phyloP scores from a whole-genome alignment of 2,797 vertebrate genomes.

The Sebastes minor region DNA sequence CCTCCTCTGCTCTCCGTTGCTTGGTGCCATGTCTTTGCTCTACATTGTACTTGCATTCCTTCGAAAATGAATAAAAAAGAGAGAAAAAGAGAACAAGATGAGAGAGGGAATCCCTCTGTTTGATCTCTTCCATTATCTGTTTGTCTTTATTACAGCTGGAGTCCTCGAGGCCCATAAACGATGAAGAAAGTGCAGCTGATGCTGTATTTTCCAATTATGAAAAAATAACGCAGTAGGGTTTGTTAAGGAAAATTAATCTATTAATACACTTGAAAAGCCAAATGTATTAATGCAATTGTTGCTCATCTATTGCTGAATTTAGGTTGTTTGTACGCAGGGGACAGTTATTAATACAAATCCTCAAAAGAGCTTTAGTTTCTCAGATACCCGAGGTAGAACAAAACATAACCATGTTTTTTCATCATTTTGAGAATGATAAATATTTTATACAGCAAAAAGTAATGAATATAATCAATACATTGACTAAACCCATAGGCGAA shows the following conservation, averaged over 20 bases:
- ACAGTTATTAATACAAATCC: neutral
- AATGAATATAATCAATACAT: neutral
- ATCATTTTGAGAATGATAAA: neutral
- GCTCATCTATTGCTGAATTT: neutral
- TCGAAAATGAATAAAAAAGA: conserved; percentile 87
- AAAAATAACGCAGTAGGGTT: neutral
- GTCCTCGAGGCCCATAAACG: neutral
- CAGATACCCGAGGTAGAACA: neutral
- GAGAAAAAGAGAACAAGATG: conserved; percentile 26
- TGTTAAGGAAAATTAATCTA: neutral
- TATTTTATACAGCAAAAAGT: neutral
- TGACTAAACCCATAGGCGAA: neutral
- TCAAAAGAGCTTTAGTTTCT: neutral
- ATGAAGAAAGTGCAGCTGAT: neutral
- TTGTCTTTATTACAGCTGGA: neutral
- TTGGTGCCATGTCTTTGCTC: conserved; percentile 95
- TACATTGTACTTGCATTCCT: conserved; percentile 92
- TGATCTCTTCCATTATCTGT: conserved; percentile 7
- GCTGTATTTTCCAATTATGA: neutral
- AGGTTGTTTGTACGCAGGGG: neutral
- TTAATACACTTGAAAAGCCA: neutral
- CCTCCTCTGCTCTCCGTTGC: conserved; percentile 80
- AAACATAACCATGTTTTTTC: neutral
- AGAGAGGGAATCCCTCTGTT: conserved; percentile 30
- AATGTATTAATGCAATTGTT: neutral